A percentile compares a stretch with the other conserved stretches of the same genome.
These are phyloP conservation scores for Dicyrtoma fusca DNA, from an alignment of 2,888 invertebrate genomes.

Conservation along the genomic window DNA sequence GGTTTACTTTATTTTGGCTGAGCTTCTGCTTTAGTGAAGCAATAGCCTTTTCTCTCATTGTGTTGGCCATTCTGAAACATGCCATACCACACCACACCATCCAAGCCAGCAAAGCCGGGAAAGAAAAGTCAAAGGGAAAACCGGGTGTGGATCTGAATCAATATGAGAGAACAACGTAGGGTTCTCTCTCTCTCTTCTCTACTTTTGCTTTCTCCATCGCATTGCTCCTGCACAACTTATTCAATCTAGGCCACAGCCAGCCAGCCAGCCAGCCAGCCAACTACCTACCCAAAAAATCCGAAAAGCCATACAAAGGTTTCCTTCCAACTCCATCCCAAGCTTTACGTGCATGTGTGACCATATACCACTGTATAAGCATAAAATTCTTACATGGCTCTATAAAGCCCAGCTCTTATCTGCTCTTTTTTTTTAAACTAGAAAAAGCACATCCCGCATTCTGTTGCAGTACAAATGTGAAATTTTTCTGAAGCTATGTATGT, in stretches of 20 bases:
- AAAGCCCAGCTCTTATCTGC: too few species aligned
- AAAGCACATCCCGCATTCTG: conserved; percentile 35
- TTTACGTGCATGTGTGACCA: not conserved
- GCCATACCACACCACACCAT: too few species aligned
- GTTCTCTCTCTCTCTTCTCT: conserved; percentile 27
- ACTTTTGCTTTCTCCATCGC: not conserved
- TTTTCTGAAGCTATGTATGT: too few species aligned
- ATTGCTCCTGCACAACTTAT: conserved; percentile 16
- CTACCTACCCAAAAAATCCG: not conserved
- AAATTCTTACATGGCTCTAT: too few species aligned
- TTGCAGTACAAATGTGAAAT: not conserved
- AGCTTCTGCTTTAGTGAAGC: too few species aligned
- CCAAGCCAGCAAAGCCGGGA: conserved; percentile 15
- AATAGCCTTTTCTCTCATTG: too few species aligned
- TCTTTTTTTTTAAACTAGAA: conserved; percentile 7
- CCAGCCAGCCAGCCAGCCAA: not conserved
- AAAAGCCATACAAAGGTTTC: not conserved
- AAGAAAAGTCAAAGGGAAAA: conserved; percentile 36
- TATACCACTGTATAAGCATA: too few species aligned
- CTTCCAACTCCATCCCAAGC: too few species aligned
- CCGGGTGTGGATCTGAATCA: conserved; percentile 56
- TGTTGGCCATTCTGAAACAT: too few species aligned
- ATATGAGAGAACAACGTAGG: conserved; percentile 55
- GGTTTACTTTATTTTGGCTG: too few species aligned
- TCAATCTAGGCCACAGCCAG: conserved; percentile 17